Base-by-base conservation (phyloP, 2,888 invertebrate species). In the Hipparchia sbordonii region DNA sequence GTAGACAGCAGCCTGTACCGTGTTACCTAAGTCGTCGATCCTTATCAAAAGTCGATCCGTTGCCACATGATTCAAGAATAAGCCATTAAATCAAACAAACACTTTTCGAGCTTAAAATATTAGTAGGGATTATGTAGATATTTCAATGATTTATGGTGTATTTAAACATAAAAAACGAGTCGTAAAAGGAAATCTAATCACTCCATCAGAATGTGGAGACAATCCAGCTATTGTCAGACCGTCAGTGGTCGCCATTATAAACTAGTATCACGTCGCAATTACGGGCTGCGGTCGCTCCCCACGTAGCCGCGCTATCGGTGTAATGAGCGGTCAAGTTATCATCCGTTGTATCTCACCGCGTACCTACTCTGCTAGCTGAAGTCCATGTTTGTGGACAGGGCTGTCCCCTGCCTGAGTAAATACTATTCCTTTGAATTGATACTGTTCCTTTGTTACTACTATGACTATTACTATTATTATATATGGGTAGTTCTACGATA, bases 311-410 rank as follows among this genome's bases (percentile, higher is more conserved):
- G 23, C 69, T 60, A 69, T 69, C 69, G 60, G 51, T 62, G 62
- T 71, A 59, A 71, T 63, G 70, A 73, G 67, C 67, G 56, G 70
- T 62, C 56, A 46, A 48, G 62, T 46, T 63, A 67, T 73, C 57
- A 45, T 60, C 23, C 61, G 61, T 52, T 69, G 46, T 51, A 39
- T 13, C 60, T 33, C 60, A 68, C 60, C 60, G 60, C 69, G 33
- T 6, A 52, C 13, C 10, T 33, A 59, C 57, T 45, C 39, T 59
- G 23, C 23, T 23, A 23, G 67, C 59, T 68, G 57, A 68, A 23
- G 48, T 23, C 68, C 23, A 23, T 60, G 56, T n/a, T 56, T 56
- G 56, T 4, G 7, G 56, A 12, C 56, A 56, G 56, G 39, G 67
- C 39, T 67, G n/a, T 46, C 60, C 5, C n/a, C 7, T 12, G n/a